Evolutionary conservation across 2,888 invertebrate species (phyloP), one percentile per base, ranked within the genome.

Genomic region (Fragum fragum): DNA sequence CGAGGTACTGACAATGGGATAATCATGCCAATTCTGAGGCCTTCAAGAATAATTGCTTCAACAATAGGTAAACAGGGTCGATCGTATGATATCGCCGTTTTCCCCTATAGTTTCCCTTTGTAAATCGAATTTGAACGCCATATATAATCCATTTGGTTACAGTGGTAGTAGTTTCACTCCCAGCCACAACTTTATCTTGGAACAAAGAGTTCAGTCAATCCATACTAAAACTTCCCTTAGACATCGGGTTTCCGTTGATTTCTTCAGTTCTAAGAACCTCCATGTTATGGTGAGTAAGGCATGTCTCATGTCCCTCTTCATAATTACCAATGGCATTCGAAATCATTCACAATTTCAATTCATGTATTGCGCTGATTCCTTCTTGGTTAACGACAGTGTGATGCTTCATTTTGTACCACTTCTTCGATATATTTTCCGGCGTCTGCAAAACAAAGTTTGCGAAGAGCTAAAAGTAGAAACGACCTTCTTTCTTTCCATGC

Each of bases 151-250:
- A 74, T 32, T 61, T 52, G 5, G 70, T 36, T 14, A 66, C 42
- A 14, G 47, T 63, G 11, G 70, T 52, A 5, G 61, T 97, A 0
- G 97, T 97, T 91, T 97, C 97, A 91, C 89, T 88, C 6, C 91
- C 92, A 23, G 92, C 91, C 9, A 80, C 73, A 36, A 91, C 87
- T 0, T 91, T 78, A 63, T 91, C 91, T 0, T 59, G 63, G 29
- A 57, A 9, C 6, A 39, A 14, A 39, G 14, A 39, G 6, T 6
- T 39, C 39, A 39, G 14, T 39, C 6, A 6, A 39, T 39, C 39
- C 39, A 39, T 39, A 39, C 14, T 14, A 39, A 39, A 39, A 39
- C 14, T 39, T 14, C 14, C 39, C 39, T 9, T 9, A 39, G 39
- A 39, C 7, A 39, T 39, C 7, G 39, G 39, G 6, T 39, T 21